phyloP scores from a whole-genome alignment of 2,888 invertebrate genomes.

The Brachyopa scutellaris region DNA sequence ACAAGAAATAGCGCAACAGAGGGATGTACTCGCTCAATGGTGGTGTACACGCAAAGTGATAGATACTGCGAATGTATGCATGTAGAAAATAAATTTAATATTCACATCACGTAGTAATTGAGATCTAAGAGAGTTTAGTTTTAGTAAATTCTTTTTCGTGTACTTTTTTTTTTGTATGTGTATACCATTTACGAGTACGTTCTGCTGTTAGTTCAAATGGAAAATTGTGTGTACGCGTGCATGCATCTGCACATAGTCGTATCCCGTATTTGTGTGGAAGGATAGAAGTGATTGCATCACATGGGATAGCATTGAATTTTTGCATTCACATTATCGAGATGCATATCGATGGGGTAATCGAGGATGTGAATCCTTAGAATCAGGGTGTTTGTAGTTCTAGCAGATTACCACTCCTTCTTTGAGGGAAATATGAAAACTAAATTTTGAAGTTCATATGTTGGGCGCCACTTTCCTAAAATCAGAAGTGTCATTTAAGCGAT shows the following conservation, averaged over 20 bases:
- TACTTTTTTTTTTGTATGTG: background rate
- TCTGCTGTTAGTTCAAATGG: conserved; percentile 45
- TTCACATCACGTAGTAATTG: conserved; percentile 67
- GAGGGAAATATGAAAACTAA: too few relatives aligned
- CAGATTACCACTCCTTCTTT: too few relatives aligned
- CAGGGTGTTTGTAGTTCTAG: too few relatives aligned
- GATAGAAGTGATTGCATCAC: conserved; percentile 31
- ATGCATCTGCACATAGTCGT: too few relatives aligned
- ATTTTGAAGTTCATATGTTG: too few relatives aligned
- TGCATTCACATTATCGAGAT: too few relatives aligned
- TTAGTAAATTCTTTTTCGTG: conserved; percentile 34
- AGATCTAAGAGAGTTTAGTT: conserved; percentile 68
- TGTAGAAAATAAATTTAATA: conserved; percentile 54
- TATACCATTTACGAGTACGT: background rate
- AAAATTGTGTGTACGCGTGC: conserved; percentile 42
- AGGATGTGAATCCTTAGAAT: too few relatives aligned
- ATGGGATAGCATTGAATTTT: too few relatives aligned
- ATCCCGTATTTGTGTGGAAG: conserved; percentile 8
- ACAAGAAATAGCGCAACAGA: conserved; percentile 18
- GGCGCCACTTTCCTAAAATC: too few relatives aligned
- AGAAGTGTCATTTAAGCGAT: too few relatives aligned
- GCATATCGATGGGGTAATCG: too few relatives aligned
- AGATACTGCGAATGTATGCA: conserved; percentile 32
- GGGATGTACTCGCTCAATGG: conserved; percentile 19
- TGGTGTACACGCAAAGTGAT: background rate